Conservation (phyloP, 2,797 vertebrate species). For the Valencia hispanica region DNA sequence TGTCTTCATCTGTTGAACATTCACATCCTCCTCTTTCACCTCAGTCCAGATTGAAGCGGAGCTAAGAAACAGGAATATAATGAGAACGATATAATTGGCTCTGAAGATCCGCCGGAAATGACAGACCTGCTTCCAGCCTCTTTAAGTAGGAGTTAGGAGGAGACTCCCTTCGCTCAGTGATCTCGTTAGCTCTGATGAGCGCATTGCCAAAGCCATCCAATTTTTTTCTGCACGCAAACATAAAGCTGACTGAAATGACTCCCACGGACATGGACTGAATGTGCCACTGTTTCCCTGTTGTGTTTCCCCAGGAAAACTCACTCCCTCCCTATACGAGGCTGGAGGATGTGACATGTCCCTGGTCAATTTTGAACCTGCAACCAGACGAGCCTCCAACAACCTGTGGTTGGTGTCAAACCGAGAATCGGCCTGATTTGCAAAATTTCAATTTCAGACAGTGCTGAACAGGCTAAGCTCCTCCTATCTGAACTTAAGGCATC, state of each 20-base stretch:
- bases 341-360: slow-evolving; percentile 97
- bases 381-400: slow-evolving; percentile 97
- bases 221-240: slow-evolving; percentile 26
- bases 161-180: slow-evolving; percentile 35
- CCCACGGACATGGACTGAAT: slow-evolving; percentile 23
- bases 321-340: slow-evolving; percentile 93
- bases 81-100: slow-evolving; percentile 8
- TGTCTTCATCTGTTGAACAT: not conserved
- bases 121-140: slow-evolving; percentile 26
- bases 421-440: not conserved
- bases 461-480: not conserved
- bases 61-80: slow-evolving; percentile 6
- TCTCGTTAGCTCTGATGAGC: slow-evolving; percentile 41
- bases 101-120: slow-evolving; percentile 33
- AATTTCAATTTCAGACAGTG: not conserved
- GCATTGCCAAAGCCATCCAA: slow-evolving; percentile 25
- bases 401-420: slow-evolving; percentile 86
- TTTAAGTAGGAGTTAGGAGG: slow-evolving; percentile 42
- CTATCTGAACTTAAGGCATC: not conserved
- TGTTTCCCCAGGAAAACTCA: slow-evolving; percentile 88
- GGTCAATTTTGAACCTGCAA: slow-evolving; percentile 98
- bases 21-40: not conserved
- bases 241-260: slow-evolving; percentile 30
- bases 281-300: slow-evolving; percentile 36
- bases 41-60: slow-evolving; percentile 7